Evolutionary conservation across 2,113 vertebrate species (phyloP).

Genomic region (Hydrolagus affinis): DNA sequence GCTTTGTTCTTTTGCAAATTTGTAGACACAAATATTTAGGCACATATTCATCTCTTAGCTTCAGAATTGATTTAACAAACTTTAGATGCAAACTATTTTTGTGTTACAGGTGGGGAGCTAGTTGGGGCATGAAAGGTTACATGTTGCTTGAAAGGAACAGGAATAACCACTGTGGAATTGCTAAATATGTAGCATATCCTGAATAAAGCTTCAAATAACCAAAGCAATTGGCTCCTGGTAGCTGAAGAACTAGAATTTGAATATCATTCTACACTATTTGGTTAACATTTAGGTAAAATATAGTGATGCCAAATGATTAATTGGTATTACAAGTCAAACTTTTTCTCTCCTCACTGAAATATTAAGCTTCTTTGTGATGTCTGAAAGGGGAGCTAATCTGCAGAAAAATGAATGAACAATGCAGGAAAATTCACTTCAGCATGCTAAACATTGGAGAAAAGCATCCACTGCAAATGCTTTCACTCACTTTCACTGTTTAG

Average conservation of each 20-base stretch:
- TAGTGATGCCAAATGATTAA: neutral
- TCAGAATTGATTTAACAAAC: neutral
- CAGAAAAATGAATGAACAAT: neutral
- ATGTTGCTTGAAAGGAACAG: neutral
- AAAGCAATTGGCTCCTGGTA: no score
- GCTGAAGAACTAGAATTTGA: neutral
- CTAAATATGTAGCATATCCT: no score
- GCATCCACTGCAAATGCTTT: neutral
- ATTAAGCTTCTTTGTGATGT: neutral
- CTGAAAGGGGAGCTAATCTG: neutral
- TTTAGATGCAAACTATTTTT: neutral
- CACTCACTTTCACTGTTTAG: neutral
- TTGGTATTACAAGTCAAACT: neutral
- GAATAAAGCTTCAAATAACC: neutral
- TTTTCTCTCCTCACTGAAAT: neutral
- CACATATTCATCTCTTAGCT: neutral
- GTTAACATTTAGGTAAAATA: neutral
- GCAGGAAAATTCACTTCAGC: neutral
- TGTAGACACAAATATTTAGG: neutral
- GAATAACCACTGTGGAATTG: neutral
- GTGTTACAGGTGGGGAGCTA: neutral
- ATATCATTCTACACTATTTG: neutral
- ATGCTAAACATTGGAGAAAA: neutral
- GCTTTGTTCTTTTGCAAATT: no score
- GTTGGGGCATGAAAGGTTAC: neutral